Evolutionary conservation across 2,113 vertebrate species (phyloP).

Genomic region (Crotalus horridus): DNA sequence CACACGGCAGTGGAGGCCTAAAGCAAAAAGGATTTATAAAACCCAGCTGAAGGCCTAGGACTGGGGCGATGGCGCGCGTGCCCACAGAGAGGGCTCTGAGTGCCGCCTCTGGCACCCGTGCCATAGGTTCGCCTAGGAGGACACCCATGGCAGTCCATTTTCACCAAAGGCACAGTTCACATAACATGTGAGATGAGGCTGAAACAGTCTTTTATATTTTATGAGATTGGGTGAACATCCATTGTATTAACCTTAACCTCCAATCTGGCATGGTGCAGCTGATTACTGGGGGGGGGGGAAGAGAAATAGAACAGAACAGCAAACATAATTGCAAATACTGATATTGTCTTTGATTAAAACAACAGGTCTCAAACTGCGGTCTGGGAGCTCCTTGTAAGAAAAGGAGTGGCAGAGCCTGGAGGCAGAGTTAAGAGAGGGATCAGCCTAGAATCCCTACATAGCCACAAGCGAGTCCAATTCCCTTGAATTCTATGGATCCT

Average conservation of each 20-base stretch:
- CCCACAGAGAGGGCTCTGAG: no score
- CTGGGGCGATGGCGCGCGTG: no score
- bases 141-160: background rate
- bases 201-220: background rate
- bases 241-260: background rate
- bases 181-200: background rate
- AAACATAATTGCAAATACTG: background rate
- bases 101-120: no score
- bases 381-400: background rate
- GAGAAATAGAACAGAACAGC: background rate
- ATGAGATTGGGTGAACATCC: background rate
- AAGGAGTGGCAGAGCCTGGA: background rate
- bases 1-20: no score
- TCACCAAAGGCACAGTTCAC: background rate
- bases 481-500: background rate
- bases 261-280: background rate
- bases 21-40: no score
- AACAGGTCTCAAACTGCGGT: background rate
- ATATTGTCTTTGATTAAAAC: background rate
- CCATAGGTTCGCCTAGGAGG: background rate
- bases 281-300: accelerated
- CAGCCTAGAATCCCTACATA: background rate
- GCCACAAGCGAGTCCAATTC: background rate
- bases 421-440: background rate
- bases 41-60: no score